Base-by-base conservation (phyloP, 2,888 invertebrate genomes). In the Morpho helenor region DNA sequence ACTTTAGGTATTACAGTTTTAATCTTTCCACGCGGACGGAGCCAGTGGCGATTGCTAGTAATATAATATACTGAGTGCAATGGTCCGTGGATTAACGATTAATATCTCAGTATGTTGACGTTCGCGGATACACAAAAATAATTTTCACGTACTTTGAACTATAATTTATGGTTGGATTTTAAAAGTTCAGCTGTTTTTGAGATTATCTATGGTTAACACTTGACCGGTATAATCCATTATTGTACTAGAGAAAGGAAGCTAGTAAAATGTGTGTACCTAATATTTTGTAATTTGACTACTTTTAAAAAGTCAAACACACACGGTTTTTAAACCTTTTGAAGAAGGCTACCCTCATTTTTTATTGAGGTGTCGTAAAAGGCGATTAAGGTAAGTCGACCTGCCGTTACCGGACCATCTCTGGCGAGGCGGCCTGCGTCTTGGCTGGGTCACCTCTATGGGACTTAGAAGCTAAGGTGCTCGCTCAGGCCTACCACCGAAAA, bases 11-110 rank as follows among this genome's bases (percentile, higher is more conserved):
- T 16, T 16, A 16, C 16, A 16, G 16, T 16, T 16, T 16, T 16
- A 16, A 16, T 16, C 16, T 16, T 16, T 16, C 16, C 16, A 16
- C 16, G 16, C 16, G 16, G 16, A 16, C 16, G 16, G 16, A 16
- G 16, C 16, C 16, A 2, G 1, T 16, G 16, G 16, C 16, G 16
- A 16, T 16, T 16, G 16, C 16, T 16, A 16, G 16, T 16, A 16
- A 22, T 42, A 42, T 31, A 42, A 54, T 48, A 41, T 48, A 54
- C 54, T 31, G 42, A 54, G 60, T 59, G 57, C 63, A 65, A 55
- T 56, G 59, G 63, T 65, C 59, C 57, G 56, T 51, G 50, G 46
- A 53, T 40, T 44, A 54, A 44, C 47, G 56, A 59, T 54, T 57
- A 49, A 49, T n/a, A 43, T 10, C 10, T 53, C 42, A 44, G 39